These are phyloP conservation scores for Gorsachius magnificus DNA, from an alignment of 2,797 vertebrate species.

Conservation along the genomic window DNA sequence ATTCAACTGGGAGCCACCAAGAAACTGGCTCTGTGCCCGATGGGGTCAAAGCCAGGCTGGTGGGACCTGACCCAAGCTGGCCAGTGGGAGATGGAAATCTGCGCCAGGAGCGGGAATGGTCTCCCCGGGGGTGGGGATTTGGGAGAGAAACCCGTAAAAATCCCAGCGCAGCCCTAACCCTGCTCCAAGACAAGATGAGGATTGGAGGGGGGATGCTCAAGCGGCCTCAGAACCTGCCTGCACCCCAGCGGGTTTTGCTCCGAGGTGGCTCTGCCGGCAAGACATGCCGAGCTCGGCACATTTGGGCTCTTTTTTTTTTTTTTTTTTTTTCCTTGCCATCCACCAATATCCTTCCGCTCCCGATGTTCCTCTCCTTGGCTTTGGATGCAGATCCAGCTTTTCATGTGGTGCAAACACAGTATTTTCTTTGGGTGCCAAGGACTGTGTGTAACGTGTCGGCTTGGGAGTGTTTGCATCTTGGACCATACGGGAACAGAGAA, in stretches of 20 bases:
- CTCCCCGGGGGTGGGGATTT: fast-evolving
- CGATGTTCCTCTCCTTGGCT: background rate
- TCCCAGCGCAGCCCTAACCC: background rate
- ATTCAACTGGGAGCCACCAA: background rate
- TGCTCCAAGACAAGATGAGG: background rate
- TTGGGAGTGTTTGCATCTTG: conserved; percentile 52
- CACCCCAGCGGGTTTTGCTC: background rate
- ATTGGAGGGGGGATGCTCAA: background rate
- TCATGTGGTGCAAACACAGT: conserved; percentile 46
- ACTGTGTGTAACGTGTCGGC: conserved; percentile 30
- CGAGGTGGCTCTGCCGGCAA: background rate
- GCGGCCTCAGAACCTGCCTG: background rate
- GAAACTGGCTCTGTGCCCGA: background rate
- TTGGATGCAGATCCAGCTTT: conserved; percentile 20
- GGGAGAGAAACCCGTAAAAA: background rate
- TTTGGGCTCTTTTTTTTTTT: background rate
- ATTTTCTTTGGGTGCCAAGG: conserved; percentile 46
- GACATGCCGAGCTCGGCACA: background rate
- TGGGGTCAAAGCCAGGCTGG: background rate
- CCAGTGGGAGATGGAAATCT: background rate
- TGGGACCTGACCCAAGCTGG: background rate
- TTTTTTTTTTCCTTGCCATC: background rate
- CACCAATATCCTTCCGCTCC: conserved; percentile 7
- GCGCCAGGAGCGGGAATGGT: background rate
- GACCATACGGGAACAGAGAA: conserved; percentile 50